phyloP scores from a whole-genome alignment of 2,797 vertebrate species.

The Sebastes variabilis region DNA sequence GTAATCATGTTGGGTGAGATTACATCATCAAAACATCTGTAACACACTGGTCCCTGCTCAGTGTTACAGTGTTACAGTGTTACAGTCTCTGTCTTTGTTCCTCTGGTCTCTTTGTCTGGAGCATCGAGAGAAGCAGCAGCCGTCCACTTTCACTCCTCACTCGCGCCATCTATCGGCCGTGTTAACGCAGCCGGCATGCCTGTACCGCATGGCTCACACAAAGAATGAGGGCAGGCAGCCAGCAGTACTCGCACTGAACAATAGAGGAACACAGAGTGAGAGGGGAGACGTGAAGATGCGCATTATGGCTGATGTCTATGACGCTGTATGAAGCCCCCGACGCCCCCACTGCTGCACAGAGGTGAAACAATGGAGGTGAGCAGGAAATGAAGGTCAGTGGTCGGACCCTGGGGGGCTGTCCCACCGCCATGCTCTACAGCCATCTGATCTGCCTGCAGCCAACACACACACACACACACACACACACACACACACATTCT shows the following conservation, averaged over 20 bases:
- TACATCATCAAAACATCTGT: too few species aligned
- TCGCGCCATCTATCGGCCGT: constrained; percentile 63
- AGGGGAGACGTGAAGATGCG: neutral
- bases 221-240: constrained; percentile 30
- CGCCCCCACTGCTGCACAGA: neutral
- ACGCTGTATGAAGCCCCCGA: neutral
- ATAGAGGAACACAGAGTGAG: neutral
- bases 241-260: neutral
- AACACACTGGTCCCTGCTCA: too few species aligned
- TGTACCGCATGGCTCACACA: constrained; percentile 10
- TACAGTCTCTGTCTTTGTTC: constrained; percentile 17
- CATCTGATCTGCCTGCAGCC: constrained; percentile 10
- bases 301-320: neutral
- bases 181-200: neutral
- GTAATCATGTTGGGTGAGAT: neutral
- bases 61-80: neutral
- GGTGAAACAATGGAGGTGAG: constrained; percentile 2
- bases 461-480: neutral
- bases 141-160: constrained; percentile 34
- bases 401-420: neutral
- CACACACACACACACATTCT: neutral
- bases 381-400: constrained; percentile 13
- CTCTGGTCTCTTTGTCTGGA: constrained; percentile 34
- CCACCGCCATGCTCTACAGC: neutral
- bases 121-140: neutral